Evolutionary conservation across 2,888 invertebrate species (phyloP).

Genomic region (Hydrotaea cyrtoneurina): DNA sequence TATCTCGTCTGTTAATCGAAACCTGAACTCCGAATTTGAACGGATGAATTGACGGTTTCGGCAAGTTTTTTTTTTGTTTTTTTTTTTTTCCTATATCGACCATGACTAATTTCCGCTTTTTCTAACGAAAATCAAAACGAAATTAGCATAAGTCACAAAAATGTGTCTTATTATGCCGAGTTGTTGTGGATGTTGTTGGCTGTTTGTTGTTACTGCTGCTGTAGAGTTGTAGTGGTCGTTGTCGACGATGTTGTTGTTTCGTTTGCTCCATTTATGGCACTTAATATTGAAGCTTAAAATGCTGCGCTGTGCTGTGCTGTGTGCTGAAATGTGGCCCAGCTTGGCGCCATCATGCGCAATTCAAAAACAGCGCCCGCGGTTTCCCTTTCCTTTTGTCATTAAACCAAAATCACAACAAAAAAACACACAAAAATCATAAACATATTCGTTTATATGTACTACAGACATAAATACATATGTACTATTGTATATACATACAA

Average conservation of each 20-base stretch:
- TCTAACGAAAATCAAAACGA: slow-evolving; percentile 50
- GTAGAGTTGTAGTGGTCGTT: background rate
- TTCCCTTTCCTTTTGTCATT: slow-evolving; percentile 70
- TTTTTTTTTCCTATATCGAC: slow-evolving; percentile 45
- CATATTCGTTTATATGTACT: background rate
- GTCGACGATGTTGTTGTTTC: background rate
- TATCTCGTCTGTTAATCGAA: slow-evolving; percentile 7
- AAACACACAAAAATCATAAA: slow-evolving; percentile 45
- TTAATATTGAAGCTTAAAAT: slow-evolving; percentile 53
- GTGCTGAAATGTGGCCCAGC: slow-evolving; percentile 66
- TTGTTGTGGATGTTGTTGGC: background rate
- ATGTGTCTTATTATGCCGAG: background rate
- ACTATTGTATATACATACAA: background rate
- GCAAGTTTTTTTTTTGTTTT: too few relatives aligned
- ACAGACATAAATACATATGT: background rate
- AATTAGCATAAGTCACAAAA: slow-evolving; percentile 43
- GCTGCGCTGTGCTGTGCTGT: slow-evolving; percentile 20
- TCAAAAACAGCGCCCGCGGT: slow-evolving; percentile 54
- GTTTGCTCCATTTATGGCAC: slow-evolving; percentile 69
- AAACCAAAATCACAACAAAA: slow-evolving; percentile 50
- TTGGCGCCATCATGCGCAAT: slow-evolving; percentile 54
- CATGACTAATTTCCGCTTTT: slow-evolving; percentile 64
- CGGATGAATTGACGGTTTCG: background rate
- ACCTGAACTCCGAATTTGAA: slow-evolving; percentile 3
- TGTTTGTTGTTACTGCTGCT: too few relatives aligned